Conservation (phyloP, 2,113 vertebrate species). For the mouse (Mus musculus) region GRCm39 chr17:20690501-20691000, state of each 20-base stretch:
- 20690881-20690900: neutral
- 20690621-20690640: rapidly evolving
- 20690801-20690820: neutral
- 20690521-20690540: no score
- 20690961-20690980: neutral
- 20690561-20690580: no score
- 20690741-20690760: neutral
- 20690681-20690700: neutral
- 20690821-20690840: rapidly evolving
- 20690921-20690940: neutral
- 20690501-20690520: no score
- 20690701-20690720: neutral
- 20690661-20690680: rapidly evolving
- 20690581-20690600: no score
- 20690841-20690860: neutral
- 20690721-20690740: rapidly evolving
- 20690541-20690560: no score
- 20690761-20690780: neutral
- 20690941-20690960: neutral
- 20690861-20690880: neutral
- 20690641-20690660: neutral
- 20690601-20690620: neutral
- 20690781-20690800: rapidly evolving
- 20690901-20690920: neutral
- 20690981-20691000: neutral